Conservation (phyloP, 2,113 vertebrate species). For the Cricetomys ansorgei region DNA sequence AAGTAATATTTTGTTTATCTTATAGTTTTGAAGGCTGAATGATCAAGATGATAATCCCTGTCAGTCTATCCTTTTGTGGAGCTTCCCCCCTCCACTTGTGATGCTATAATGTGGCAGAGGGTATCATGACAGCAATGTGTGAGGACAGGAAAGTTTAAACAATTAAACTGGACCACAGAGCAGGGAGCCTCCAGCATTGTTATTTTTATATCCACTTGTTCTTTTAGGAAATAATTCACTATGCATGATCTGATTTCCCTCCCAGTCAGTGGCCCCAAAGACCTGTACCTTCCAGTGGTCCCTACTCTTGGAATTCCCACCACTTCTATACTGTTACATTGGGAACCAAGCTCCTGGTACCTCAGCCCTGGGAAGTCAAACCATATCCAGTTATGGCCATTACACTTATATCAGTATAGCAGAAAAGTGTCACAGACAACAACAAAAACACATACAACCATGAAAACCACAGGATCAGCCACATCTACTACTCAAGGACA, state of each 20-base stretch:
- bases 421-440: neutral
- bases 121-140: accelerated
- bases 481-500: neutral
- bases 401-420: neutral
- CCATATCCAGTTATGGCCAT: neutral
- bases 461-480: neutral
- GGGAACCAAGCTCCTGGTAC: no score
- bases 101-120: neutral
- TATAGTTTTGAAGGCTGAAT: neutral
- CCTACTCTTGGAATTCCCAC: no score
- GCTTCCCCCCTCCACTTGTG: no score
- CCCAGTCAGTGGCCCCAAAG: neutral
- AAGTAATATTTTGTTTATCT: neutral
- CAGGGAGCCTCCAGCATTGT: neutral
- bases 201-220: neutral
- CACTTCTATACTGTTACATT: neutral
- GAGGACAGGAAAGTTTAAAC: no score
- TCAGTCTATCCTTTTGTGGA: neutral
- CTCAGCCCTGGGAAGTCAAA: neutral
- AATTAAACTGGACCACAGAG: neutral
- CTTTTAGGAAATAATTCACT: neutral
- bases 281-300: neutral
- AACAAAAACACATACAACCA: neutral
- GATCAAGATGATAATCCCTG: neutral
- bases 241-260: neutral